These are phyloP conservation scores for Cassiopea xamachana DNA, from an alignment of 30 jellyfish, hydroid and myxozoan genomes.

Conservation along the genomic window DNA sequence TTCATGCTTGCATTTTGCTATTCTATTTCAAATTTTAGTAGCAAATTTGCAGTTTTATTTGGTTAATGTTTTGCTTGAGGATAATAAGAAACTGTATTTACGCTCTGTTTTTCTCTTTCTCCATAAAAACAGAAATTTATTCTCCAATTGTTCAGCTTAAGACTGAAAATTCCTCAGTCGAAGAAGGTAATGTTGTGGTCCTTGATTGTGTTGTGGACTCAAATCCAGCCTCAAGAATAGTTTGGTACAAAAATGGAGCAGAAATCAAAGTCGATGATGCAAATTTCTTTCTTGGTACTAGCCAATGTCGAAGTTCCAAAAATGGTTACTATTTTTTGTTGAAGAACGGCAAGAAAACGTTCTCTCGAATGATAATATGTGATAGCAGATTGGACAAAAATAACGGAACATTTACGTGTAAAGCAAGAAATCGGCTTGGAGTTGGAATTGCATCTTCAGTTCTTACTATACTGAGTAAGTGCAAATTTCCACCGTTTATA, in stretches of 20 bases:
- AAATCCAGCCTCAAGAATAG: conserved; percentile 76
- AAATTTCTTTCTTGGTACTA: conserved; percentile 14
- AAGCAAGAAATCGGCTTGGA: conserved; percentile 75
- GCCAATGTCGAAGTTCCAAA: conserved; percentile 65
- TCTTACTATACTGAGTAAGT: conserved; percentile 69
- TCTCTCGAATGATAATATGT: conserved; percentile 70
- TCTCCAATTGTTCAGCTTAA: conserved; percentile 40
- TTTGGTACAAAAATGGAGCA: conserved; percentile 76
- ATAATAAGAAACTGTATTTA: no score
- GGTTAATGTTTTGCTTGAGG: no score
- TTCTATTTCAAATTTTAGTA: no score
- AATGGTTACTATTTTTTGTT: conserved; percentile 75
- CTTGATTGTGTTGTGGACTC: conserved; percentile 77
- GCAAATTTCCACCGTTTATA: background rate
- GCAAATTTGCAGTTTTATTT: no score
- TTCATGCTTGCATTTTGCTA: no score
- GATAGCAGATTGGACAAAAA: conserved; percentile 56
- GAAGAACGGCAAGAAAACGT: conserved; percentile 21
- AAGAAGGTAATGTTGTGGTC: conserved; percentile 63
- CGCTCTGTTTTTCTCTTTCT: background rate
- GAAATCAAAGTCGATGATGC: conserved; percentile 13
- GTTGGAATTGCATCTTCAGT: conserved; percentile 19
- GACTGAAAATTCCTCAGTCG: background rate
- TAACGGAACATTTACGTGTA: conserved; percentile 78
- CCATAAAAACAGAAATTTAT: conserved; percentile 12